These are phyloP conservation scores for Gobio gobio DNA, from an alignment of 2,113 vertebrate species.

Conservation along the genomic window DNA sequence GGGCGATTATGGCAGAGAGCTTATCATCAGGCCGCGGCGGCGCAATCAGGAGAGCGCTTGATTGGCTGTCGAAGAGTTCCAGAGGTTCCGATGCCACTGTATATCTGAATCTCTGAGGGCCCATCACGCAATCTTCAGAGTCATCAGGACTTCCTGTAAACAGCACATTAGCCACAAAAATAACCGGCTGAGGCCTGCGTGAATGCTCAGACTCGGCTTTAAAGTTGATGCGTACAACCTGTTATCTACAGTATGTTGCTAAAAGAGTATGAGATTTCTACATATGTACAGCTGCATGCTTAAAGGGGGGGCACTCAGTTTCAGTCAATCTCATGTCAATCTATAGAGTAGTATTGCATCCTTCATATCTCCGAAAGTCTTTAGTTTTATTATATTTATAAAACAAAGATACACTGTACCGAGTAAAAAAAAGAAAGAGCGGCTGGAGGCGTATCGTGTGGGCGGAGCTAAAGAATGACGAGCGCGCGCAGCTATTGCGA, in stretches of 20 bases:
- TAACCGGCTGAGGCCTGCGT: slow-evolving; percentile 34
- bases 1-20: slow-evolving; percentile 56
- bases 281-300: not conserved
- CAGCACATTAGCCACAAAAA: slow-evolving; percentile 60
- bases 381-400: no score
- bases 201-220: not conserved
- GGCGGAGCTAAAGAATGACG: no score
- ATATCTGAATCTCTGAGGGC: slow-evolving; percentile 58
- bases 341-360: no score
- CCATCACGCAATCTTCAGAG: slow-evolving; percentile 54
- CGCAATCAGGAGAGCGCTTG: slow-evolving; percentile 62
- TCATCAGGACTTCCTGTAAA: slow-evolving; percentile 61
- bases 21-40: slow-evolving; percentile 56
- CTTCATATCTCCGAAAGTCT: no score
- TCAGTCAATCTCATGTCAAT: no score
- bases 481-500: no score
- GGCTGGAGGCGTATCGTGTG: no score
- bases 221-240: slow-evolving; percentile 32
- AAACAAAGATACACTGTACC: no score
- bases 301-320: not conserved
- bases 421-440: no score
- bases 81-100: slow-evolving; percentile 49
- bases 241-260: slow-evolving; percentile 28
- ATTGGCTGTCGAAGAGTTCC: slow-evolving; percentile 57
- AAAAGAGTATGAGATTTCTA: slow-evolving; percentile 10